Percentiles rank a stretch among this genome's conserved stretches.
Evolutionary conservation across 2,113 vertebrate genomes (phyloP).

Genomic region (Elaphurus davidianus): DNA sequence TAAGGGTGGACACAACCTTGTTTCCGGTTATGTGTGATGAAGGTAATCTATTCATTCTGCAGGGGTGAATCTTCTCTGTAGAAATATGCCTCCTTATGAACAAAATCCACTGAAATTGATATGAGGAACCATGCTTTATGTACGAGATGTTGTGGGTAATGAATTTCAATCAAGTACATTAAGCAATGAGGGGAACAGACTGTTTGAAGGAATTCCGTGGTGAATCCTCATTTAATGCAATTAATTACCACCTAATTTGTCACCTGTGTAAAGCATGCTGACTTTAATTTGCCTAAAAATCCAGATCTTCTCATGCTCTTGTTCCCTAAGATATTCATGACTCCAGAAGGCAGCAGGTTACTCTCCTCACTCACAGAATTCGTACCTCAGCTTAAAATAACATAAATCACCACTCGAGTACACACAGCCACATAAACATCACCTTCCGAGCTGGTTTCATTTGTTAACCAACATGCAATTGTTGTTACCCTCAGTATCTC

Average conservation of each 20-base stretch:
- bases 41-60: neutral
- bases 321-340: neutral
- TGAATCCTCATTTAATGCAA: slow-evolving; percentile 30
- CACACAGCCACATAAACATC: neutral
- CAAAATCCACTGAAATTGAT: slow-evolving; percentile 27
- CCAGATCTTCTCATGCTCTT: neutral
- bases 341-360: neutral
- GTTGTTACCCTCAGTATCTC: neutral
- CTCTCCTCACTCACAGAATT: neutral
- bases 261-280: neutral
- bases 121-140: neutral
- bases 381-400: neutral
- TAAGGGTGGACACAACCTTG: neutral
- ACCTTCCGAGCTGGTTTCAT: neutral
- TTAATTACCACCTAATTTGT: slow-evolving; percentile 45
- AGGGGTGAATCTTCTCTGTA: neutral
- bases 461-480: neutral
- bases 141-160: slow-evolving; percentile 20
- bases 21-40: neutral
- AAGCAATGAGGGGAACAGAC: neutral
- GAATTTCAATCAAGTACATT: slow-evolving; percentile 57
- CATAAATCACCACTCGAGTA: neutral
- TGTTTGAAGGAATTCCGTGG: slow-evolving; percentile 30
- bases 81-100: neutral
- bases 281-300: slow-evolving; percentile 39